Evolutionary conservation across 2,797 vertebrate species (phyloP).

Genomic region (Holocentrus rufus): DNA sequence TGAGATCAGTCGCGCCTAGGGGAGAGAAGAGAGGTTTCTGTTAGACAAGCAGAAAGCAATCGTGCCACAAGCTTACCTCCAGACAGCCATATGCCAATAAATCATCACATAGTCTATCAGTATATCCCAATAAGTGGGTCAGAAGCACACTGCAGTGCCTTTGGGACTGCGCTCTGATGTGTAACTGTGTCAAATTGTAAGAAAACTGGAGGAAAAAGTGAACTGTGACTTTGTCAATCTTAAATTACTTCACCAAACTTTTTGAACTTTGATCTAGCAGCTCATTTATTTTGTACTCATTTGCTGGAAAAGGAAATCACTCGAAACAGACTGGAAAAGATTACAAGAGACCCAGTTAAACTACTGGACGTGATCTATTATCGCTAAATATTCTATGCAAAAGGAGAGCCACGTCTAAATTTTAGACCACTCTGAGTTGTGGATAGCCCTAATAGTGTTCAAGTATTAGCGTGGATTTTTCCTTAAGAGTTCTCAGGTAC

Average conservation of each 20-base stretch:
- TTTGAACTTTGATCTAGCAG: no score
- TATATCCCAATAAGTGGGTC: not conserved
- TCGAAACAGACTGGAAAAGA: no score
- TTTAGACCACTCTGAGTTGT: no score
- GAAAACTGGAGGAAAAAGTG: not conserved
- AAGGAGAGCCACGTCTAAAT: no score
- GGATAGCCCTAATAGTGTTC: no score
- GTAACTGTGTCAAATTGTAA: not conserved
- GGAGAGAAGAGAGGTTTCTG: constrained; percentile 23
- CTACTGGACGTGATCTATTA: no score
- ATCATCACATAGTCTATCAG: not conserved
- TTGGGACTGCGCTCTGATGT: not conserved
- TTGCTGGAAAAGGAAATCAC: no score
- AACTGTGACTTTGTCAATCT: not conserved
- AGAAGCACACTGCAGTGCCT: not conserved
- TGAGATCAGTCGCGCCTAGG: constrained; percentile 94
- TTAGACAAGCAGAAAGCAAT: constrained; percentile 32
- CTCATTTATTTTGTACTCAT: no score
- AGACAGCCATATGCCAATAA: not conserved
- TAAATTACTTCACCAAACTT: not conserved
- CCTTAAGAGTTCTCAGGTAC: no score
- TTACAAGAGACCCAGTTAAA: no score
- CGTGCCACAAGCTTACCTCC: not conserved
- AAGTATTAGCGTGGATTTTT: no score
- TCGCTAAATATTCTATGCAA: no score